Evolutionary conservation across 2,113 vertebrate species (phyloP).

Genomic region (Lepisosteus oculatus): DNA sequence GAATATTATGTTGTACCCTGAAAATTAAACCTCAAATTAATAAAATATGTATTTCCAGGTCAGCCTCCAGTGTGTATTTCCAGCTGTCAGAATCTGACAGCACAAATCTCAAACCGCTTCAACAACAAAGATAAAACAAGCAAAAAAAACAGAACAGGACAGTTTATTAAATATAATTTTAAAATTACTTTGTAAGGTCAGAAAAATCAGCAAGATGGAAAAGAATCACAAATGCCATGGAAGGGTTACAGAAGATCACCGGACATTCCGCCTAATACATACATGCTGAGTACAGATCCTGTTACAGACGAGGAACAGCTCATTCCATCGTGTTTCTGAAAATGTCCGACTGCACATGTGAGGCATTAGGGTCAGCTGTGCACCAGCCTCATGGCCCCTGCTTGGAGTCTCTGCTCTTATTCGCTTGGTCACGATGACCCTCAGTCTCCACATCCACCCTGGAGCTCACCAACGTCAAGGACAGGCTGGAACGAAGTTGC

Average conservation of each 20-base stretch:
- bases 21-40: too few species aligned
- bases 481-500: background rate
- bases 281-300: slow-evolving; percentile 52
- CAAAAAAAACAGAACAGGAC: slow-evolving; percentile 57
- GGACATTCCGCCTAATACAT: slow-evolving; percentile 34
- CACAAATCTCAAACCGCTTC: too few species aligned
- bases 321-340: slow-evolving; percentile 4
- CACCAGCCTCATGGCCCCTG: background rate
- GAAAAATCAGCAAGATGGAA: slow-evolving; percentile 53
- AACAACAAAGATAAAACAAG: too few species aligned
- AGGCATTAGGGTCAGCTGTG: slow-evolving; percentile 6
- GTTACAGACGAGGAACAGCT: slow-evolving; percentile 26
- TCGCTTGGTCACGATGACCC: too few species aligned
- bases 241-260: slow-evolving; percentile 54
- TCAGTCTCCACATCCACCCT: too few species aligned
- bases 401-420: too few species aligned
- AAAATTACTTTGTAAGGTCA: slow-evolving; percentile 59
- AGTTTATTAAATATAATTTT: slow-evolving; percentile 76
- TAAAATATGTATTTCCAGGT: too few species aligned
- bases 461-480: too few species aligned
- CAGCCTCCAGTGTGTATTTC: too few species aligned
- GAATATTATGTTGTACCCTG: too few species aligned
- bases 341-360: background rate
- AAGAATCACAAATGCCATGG: slow-evolving; percentile 54
- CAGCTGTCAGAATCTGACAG: too few species aligned